A percentile compares a stretch with the other conserved stretches of the same genome.
These are phyloP conservation scores for Nemopilema nomurai DNA, from an alignment of 30 jellyfish, hydroid and myxozoan species.

Conservation along the genomic window DNA sequence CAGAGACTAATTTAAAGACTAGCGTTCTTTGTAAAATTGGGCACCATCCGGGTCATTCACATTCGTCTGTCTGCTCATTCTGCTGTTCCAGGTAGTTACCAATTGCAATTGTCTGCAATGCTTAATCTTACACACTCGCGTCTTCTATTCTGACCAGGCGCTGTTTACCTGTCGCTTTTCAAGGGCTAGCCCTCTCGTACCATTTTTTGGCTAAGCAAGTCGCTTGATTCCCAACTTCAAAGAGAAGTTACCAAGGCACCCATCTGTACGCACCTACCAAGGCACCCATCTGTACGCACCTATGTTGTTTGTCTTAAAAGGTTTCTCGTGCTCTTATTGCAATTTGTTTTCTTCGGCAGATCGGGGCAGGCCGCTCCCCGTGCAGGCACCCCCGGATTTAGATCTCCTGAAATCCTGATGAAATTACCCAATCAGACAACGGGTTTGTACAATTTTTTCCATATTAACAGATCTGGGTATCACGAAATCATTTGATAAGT, in stretches of 20 bases:
- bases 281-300: no score
- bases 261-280: no score
- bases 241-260: no score
- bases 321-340: not conserved
- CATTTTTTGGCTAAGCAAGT: no score
- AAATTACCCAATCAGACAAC: conserved; percentile 93
- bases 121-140: no score
- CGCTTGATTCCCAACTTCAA: no score
- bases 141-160: no score
- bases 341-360: conserved; percentile 27
- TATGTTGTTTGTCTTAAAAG: not conserved
- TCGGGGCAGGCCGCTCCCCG: conserved; percentile 95
- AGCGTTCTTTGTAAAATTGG: conserved; percentile 51
- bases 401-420: conserved; percentile 97
- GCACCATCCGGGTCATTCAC: conserved; percentile 60
- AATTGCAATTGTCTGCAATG: not conserved
- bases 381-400: conserved; percentile 99
- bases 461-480: no score
- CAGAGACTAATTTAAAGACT: conserved; percentile 22
- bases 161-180: no score
- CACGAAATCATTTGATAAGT: no score
- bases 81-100: conserved; percentile 53
- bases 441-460: conserved; percentile 48
- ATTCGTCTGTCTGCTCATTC: conserved; percentile 43
- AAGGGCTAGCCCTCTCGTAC: no score